Evolutionary conservation across 23 tunicate species (phyloP).

Genomic region (Botrylloides violaceus): DNA sequence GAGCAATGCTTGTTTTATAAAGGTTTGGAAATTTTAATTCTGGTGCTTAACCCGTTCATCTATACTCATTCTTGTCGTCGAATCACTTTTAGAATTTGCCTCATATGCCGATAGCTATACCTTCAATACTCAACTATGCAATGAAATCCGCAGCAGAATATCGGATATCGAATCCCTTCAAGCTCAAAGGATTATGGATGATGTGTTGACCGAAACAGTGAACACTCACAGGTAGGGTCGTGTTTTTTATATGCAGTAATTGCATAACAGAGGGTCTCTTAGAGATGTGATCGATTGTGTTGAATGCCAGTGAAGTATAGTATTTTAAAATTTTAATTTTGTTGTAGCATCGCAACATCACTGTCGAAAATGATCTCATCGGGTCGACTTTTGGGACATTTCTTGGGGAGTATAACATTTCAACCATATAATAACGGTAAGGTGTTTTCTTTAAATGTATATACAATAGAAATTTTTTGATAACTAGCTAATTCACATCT

Average conservation of each 20-base stretch:
- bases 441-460: no score
- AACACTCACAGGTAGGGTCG: constrained; percentile 1
- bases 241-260: neutral
- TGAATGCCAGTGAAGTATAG: neutral
- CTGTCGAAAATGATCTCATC: constrained; percentile 10
- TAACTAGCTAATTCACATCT: no score
- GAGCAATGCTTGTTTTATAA: constrained; percentile 7
- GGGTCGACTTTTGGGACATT: constrained; percentile 38
- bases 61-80: no score
- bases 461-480: no score
- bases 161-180: constrained; percentile 34
- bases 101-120: constrained; percentile 38
- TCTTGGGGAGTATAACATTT: constrained; percentile 40
- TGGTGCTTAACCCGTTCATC: neutral
- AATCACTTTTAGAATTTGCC: constrained; percentile 27
- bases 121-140: constrained; percentile 38
- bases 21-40: neutral
- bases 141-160: constrained; percentile 31
- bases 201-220: constrained; percentile 8
- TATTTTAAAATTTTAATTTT: neutral
- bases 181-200: constrained; percentile 12
- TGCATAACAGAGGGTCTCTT: neutral
- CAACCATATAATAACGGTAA: constrained; percentile 24
- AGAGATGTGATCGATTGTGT: no score
- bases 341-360: constrained; percentile 4